A percentile compares a stretch with the other conserved stretches of the same genome.
phyloP scores from a whole-genome alignment of 2,888 invertebrate genomes.

The Odontocolon sp. region DNA sequence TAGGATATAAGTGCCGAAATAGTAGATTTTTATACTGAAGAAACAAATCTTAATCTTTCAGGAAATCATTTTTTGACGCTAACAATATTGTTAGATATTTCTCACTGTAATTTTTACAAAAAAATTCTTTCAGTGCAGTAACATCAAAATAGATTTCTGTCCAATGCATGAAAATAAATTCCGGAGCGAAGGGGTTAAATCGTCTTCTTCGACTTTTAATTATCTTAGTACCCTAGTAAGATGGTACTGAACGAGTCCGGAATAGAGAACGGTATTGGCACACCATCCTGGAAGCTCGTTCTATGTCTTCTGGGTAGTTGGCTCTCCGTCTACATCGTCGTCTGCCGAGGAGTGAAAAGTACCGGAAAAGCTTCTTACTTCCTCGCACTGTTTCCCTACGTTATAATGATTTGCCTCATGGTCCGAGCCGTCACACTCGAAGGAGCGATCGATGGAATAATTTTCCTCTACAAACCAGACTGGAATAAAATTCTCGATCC shows the following conservation, averaged over 20 bases:
- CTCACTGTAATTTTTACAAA: no score
- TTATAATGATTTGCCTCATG: slow-evolving; percentile 84
- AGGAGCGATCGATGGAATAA: slow-evolving; percentile 84
- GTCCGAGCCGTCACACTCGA: slow-evolving; percentile 84
- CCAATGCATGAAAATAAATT: no score
- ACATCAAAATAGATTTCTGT: no score
- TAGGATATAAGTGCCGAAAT: no score
- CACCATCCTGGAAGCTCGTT: slow-evolving; percentile 82
- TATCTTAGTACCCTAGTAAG: slow-evolving; percentile 76
- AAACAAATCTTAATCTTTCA: no score
- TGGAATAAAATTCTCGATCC: slow-evolving; percentile 85
- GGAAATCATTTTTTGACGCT: no score
- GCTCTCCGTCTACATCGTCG: slow-evolving; percentile 82
- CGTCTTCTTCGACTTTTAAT: no score
- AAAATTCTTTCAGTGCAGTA: no score
- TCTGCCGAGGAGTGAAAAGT: slow-evolving; percentile 83
- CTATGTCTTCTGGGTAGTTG: slow-evolving; percentile 83
- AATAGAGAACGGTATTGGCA: slow-evolving; percentile 83
- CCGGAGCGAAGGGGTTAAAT: no score
- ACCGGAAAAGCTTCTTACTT: slow-evolving; percentile 87
- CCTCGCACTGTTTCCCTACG: slow-evolving; percentile 86
- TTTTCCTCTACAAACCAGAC: slow-evolving; percentile 85
- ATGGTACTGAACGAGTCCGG: slow-evolving; percentile 82
- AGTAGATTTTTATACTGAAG: no score
- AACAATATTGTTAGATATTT: no score